Conservation (phyloP, 2,888 invertebrate genomes). For the Apomyelois bistriatella region DNA sequence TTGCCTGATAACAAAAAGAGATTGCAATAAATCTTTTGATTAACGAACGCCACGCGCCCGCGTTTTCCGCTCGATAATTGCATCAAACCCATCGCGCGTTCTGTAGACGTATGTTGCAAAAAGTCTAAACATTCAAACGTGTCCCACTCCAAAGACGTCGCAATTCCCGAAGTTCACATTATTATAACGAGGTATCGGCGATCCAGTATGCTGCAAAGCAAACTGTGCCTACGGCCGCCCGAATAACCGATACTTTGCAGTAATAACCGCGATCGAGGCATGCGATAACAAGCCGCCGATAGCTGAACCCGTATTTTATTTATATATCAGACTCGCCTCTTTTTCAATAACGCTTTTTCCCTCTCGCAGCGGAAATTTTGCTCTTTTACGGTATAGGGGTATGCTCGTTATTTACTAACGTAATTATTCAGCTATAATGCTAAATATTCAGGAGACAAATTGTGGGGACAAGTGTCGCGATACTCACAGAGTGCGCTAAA, state of each 20-base stretch:
- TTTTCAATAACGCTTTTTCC: conserved; percentile 79
- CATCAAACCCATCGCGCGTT: conserved; percentile 17
- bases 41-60: background rate
- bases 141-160: conserved; percentile 66
- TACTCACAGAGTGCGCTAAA: conserved; percentile 40
- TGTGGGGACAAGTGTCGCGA: conserved; percentile 51
- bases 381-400: conserved; percentile 69
- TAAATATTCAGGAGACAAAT: conserved; percentile 67
- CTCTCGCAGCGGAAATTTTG: conserved; percentile 70
- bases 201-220: conserved; percentile 64
- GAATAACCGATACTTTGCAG: conserved; percentile 74
- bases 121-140: conserved; percentile 42
- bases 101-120: conserved; percentile 21
- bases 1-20: background rate
- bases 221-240: conserved; percentile 71
- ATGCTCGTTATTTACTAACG: conserved; percentile 71
- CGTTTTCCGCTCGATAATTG: conserved; percentile 9
- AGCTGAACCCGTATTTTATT: conserved; percentile 80
- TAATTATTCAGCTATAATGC: conserved; percentile 68
- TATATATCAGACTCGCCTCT: conserved; percentile 75
- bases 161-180: conserved; percentile 78
- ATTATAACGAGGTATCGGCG: conserved; percentile 76
- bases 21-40: conserved; percentile 15
- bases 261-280: conserved; percentile 74
- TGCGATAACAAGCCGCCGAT: conserved; percentile 80